Base-by-base conservation (phyloP, 2,888 invertebrate species). In the Sinotaia quadrata region DNA sequence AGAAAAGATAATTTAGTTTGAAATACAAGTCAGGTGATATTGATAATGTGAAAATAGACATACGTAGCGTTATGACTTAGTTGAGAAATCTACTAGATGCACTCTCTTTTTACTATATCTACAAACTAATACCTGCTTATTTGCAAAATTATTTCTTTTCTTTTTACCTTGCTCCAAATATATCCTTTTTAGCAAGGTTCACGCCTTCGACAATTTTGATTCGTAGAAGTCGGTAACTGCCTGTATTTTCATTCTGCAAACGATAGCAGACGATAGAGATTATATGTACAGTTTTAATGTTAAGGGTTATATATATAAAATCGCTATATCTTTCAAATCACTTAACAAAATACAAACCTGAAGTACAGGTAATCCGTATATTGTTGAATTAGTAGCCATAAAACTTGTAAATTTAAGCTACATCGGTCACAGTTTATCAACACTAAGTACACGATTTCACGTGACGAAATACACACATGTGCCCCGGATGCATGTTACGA, bases 131-230 rank as follows among this genome's bases (percentile, higher is more conserved):
- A n/a, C n/a, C n/a, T n/a, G n/a, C n/a, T n/a, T n/a, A n/a, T n/a
- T n/a, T n/a, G n/a, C n/a, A n/a, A n/a, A n/a, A n/a, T n/a, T n/a
- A n/a, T n/a, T n/a, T n/a, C n/a, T n/a, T n/a, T n/a, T n/a, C 12
- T n/a, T 58, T 71, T 71, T 89, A 95, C 95, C 95, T 97, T 83
- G 98, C 97, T 84, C 98, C 98, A 91, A 99, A 98, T 84, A 99
- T 97, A 89, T 99, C 98, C 90, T 98, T 98, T 89, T 97, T 97
- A 68, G 98, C 98, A 85, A 99, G 91, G 81, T 95, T 94, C 33
- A 79, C 76, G 58, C 86, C 87, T 58, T 78, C 79, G n/a, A 84
- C 72, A 52, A 87, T 80, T 75, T 78, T 81, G 24, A 86, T 76
- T 36, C 84, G 74, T 4, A 87, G 74, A 12, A 86, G 62, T 65